These are phyloP conservation scores for Agapornis roseicollis DNA, from an alignment of 2,113 vertebrate species.

Conservation along the genomic window DNA sequence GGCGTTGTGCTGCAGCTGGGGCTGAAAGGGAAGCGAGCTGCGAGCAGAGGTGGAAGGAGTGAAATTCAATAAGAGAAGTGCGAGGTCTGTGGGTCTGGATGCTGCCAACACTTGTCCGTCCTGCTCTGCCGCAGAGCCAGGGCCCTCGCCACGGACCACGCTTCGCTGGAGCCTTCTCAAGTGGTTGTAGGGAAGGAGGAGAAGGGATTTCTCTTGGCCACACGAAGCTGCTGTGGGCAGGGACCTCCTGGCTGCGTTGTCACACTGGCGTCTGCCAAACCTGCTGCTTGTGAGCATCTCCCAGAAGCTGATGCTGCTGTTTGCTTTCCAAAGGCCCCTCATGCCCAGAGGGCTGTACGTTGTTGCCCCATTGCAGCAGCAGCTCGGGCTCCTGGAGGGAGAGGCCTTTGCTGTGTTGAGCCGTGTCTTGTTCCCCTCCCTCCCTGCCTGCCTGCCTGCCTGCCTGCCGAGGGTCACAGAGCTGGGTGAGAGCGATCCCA, in stretches of 20 bases:
- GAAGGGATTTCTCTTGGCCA: background rate
- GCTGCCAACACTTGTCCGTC: accelerated
- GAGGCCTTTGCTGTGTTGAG: background rate
- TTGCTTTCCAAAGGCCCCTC: background rate
- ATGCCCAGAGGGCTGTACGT: accelerated
- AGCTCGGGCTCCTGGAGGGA: accelerated
- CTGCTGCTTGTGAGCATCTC: background rate
- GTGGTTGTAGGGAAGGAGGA: accelerated
- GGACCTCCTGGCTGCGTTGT: background rate
- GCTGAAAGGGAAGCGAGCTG: background rate
- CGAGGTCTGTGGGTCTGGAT: background rate
- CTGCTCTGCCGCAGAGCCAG: background rate
- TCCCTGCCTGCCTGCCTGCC: background rate
- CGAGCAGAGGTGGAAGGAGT: background rate
- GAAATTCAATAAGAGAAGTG: background rate
- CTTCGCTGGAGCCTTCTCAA: background rate
- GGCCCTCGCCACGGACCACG: accelerated
- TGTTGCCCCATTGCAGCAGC: background rate
- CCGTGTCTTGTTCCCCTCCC: background rate
- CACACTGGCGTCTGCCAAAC: background rate
- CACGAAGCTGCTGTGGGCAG: background rate
- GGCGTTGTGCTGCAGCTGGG: background rate
- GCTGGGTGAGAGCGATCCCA: background rate
- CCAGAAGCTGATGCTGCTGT: background rate
- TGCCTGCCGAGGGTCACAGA: accelerated